A percentile compares a stretch with the other conserved stretches of the same genome.
phyloP scores from a whole-genome alignment of 2,113 vertebrate genomes.

The Xiphophorus couchianus region DNA sequence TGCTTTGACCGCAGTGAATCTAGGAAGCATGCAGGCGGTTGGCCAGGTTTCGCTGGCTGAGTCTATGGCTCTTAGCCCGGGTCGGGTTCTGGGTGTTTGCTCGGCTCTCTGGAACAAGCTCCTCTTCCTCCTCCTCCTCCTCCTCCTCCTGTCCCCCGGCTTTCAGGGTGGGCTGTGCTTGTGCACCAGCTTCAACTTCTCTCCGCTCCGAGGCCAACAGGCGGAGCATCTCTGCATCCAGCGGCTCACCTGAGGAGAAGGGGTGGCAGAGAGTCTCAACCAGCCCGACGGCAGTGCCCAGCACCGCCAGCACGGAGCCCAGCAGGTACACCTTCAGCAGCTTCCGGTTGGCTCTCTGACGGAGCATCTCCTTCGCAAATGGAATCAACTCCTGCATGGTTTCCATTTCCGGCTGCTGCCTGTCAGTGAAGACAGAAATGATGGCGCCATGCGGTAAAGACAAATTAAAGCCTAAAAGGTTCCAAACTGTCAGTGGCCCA shows the following conservation, averaged over 20 bases:
- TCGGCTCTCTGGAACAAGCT: neutral
- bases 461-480: no score
- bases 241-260: slow-evolving; percentile 69
- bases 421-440: neutral
- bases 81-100: neutral
- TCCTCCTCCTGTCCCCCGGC: slow-evolving; percentile 5
- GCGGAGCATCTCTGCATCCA: slow-evolving; percentile 63
- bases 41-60: slow-evolving; percentile 61
- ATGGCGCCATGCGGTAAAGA: neutral
- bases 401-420: slow-evolving; percentile 74
- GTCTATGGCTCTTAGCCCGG: slow-evolving; percentile 6
- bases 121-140: slow-evolving; percentile 7
- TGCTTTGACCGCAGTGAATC: neutral
- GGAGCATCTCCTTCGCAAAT: slow-evolving; percentile 85
- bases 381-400: slow-evolving; percentile 85
- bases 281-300: slow-evolving; percentile 84
- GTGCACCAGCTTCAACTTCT: slow-evolving; percentile 5
- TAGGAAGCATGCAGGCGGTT: slow-evolving; percentile 84
- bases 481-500: no score
- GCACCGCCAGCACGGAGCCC: slow-evolving; percentile 83
- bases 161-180: neutral
- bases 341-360: slow-evolving; percentile 82
- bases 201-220: slow-evolving; percentile 11
- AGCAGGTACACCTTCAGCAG: slow-evolving; percentile 88
- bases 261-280: slow-evolving; percentile 84